Conservation (phyloP, 1,140 invertebrate species). For the Macrocentrus cingulum region DNA sequence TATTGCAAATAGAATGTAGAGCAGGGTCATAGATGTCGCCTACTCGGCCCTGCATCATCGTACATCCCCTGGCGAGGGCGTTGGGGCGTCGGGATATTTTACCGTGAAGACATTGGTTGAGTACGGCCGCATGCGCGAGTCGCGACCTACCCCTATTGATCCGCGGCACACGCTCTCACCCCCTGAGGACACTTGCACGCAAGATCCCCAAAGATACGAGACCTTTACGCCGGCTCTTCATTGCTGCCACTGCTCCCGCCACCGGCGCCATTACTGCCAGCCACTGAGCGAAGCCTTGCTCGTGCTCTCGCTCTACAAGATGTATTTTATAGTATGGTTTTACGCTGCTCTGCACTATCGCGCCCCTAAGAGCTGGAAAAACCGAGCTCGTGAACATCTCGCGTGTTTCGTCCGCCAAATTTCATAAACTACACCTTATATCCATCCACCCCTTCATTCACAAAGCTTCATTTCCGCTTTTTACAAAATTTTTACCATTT, state of each 20-base stretch:
- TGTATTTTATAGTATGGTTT: conserved; percentile 28
- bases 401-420: too few species aligned
- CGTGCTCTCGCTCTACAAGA: conserved; percentile 3
- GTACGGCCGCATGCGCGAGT: conserved; percentile 35
- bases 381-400: too few species aligned
- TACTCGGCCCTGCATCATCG: conserved; percentile 41
- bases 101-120: conserved; percentile 32
- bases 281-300: background rate
- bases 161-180: conserved; percentile 27
- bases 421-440: too few species aligned
- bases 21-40: conserved; percentile 7
- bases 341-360: conserved; percentile 21
- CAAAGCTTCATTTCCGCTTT: too few species aligned
- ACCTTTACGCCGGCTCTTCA: conserved; percentile 37
- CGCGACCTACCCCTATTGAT: conserved; percentile 44
- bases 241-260: conserved; percentile 28
- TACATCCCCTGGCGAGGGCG: conserved; percentile 19
- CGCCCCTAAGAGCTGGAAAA: conserved; percentile 26
- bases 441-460: too few species aligned
- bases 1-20: conserved; percentile 8
- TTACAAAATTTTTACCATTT: too few species aligned
- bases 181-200: conserved; percentile 42
- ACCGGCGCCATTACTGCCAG: conserved; percentile 27
- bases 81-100: conserved; percentile 32
- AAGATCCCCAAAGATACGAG: conserved; percentile 50